Conservation (phyloP, 2,113 vertebrate genomes). For the Plecotus auritus region DNA sequence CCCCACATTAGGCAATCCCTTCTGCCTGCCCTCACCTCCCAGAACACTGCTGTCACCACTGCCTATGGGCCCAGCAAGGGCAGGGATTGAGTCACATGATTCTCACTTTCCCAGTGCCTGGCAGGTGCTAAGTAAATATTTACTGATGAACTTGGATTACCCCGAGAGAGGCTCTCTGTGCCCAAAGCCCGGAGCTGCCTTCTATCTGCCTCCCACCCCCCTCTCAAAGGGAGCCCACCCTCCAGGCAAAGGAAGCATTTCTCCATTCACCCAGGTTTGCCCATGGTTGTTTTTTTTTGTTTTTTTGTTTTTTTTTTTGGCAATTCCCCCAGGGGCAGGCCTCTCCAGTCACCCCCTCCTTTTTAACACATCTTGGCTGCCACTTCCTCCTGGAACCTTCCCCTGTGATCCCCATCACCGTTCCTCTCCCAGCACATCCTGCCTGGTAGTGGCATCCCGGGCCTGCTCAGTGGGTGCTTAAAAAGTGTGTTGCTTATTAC, state of each 20-base stretch:
- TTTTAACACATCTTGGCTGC: not conserved
- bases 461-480: not conserved
- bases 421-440: not conserved
- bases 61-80: not conserved
- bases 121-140: not conserved
- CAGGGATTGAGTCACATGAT: not conserved
- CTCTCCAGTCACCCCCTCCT: not conserved
- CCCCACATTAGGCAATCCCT: not conserved
- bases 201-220: not conserved
- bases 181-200: accelerated
- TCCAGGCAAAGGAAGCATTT: not conserved
- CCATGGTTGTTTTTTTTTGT: not conserved
- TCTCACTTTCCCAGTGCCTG: not conserved
- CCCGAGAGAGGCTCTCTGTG: not conserved
- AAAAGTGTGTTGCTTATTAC: not conserved
- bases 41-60: not conserved
- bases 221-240: not conserved
- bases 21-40: not conserved
- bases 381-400: not conserved
- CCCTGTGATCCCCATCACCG: not conserved
- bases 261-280: not conserved
- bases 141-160: not conserved
- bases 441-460: not conserved
- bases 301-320: no score
- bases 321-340: not conserved